Base-by-base conservation (phyloP, 2,888 invertebrate species). In the Drosophila stalkeri region DNA sequence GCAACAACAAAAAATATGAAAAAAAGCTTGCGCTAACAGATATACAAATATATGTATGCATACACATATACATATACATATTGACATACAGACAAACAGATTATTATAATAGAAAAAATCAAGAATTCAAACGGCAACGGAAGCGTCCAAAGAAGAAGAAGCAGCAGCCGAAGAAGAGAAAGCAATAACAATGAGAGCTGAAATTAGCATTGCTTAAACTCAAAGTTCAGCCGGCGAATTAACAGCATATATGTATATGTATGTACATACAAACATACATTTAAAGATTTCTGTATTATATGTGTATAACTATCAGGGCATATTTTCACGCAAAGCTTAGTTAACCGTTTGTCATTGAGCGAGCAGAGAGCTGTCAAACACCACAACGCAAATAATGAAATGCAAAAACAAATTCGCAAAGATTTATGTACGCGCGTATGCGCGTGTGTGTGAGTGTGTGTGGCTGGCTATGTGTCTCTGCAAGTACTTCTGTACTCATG, bases 211-310 rank as follows among this genome's bases (percentile, higher is more conserved):
- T 49, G 49, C 46, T 31, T 41, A 52, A 68, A 20, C 71, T 75
- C 75, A 80, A 77, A 77, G 80, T 80, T 75, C 66, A 80, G 56
- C 46, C 64, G 20, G 65, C 65, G 52, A 57, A 56, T 76, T 66
- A 51, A 57, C 72, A 72, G 35, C 46, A 27, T 31, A 31, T 16
- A 7, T 37, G 6, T 4, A 7, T 35, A 23, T 6, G 6, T 16
- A 23, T 3, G 18, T 18, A 23, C 20, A 44, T 7, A 44, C 12
- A 16, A 23, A 27, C 16, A n/a, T 31, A 49, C 31, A 49, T 47
- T 35, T 3, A 18, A 14, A 46, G 14, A 23, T 20, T 4, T 44
- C 5, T 14, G 9, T 43, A 23, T 44, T 27, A 23, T 46, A 18
- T 20, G 20, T 49, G n/a, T 31, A 41, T 39, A 46, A 52, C 52